phyloP scores from a whole-genome alignment of 2,113 vertebrate genomes.

The Brienomyrus brachyistius region DNA sequence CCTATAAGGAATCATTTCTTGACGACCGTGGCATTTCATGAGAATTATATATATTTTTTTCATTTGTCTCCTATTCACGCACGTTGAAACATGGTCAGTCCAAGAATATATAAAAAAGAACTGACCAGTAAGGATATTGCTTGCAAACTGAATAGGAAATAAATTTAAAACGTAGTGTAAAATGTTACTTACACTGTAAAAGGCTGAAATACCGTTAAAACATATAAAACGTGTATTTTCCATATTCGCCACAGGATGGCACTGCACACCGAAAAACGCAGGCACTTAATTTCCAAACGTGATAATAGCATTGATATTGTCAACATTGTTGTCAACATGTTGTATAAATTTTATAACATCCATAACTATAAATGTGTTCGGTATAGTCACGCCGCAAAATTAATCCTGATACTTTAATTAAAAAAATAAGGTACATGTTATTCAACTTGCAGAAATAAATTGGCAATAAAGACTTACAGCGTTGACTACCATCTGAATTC shows the following conservation, averaged over 20 bases:
- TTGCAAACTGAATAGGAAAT: background rate
- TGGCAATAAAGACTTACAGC: background rate
- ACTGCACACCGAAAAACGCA: conserved; percentile 13
- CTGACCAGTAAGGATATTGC: background rate
- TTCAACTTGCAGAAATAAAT: background rate
- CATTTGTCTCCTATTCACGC: background rate
- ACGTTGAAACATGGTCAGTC: background rate
- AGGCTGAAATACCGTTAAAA: background rate
- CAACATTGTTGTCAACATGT: background rate
- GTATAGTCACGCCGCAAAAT: background rate
- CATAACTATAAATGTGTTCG: background rate
- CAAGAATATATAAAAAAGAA: background rate
- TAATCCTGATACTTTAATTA: background rate
- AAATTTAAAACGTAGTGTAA: background rate
- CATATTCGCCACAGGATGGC: conserved; percentile 17
- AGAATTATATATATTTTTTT: background rate
- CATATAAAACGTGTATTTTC: background rate
- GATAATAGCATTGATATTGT: background rate
- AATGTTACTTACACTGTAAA: background rate
- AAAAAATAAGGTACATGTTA: background rate
- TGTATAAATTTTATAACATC: background rate
- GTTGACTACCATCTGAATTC: background rate
- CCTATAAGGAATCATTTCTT: background rate
- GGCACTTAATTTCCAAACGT: background rate
- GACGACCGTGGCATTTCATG: background rate